These are phyloP conservation scores for Lepidostoma basale DNA, from an alignment of 1,140 invertebrate species.

Conservation along the genomic window DNA sequence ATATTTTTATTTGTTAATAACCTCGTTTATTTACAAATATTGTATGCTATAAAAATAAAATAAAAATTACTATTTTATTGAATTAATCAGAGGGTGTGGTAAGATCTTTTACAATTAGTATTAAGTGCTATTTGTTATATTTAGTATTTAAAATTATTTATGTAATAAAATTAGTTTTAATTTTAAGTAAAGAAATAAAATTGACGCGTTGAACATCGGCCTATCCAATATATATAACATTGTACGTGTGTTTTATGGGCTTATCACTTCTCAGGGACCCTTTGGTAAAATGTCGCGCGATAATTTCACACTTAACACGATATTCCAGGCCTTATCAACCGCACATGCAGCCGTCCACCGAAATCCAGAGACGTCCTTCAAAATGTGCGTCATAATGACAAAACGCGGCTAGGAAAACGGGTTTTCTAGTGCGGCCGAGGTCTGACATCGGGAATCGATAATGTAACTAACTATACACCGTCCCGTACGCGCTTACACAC, in stretches of 20 bases:
- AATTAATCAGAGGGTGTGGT: too few relatives aligned
- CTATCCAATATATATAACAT: not conserved
- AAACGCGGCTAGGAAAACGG: slow-evolving; percentile 5
- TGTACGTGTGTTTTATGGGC: not conserved
- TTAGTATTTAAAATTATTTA: too few relatives aligned
- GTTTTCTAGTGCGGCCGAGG: slow-evolving; percentile 23
- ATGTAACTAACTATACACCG: not conserved
- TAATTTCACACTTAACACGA: not conserved
- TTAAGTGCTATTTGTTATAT: too few relatives aligned
- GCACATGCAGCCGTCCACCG: not conserved
- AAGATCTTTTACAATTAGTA: too few relatives aligned
- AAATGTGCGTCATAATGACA: slow-evolving; percentile 17
- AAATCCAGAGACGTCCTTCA: not conserved
- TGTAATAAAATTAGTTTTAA: too few relatives aligned
- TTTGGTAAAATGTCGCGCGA: not conserved
- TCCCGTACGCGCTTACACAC: not conserved
- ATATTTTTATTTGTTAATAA: too few relatives aligned
- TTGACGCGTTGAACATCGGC: not conserved
- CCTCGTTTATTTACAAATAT: too few relatives aligned
- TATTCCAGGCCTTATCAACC: slow-evolving; percentile 3
- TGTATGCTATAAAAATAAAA: too few relatives aligned
- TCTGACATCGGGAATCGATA: slow-evolving; percentile 30
- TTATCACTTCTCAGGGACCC: not conserved
- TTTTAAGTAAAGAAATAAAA: not conserved
- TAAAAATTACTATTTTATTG: too few relatives aligned